Base-by-base conservation (phyloP, 2,113 vertebrate species). In the Gambusia affinis region DNA sequence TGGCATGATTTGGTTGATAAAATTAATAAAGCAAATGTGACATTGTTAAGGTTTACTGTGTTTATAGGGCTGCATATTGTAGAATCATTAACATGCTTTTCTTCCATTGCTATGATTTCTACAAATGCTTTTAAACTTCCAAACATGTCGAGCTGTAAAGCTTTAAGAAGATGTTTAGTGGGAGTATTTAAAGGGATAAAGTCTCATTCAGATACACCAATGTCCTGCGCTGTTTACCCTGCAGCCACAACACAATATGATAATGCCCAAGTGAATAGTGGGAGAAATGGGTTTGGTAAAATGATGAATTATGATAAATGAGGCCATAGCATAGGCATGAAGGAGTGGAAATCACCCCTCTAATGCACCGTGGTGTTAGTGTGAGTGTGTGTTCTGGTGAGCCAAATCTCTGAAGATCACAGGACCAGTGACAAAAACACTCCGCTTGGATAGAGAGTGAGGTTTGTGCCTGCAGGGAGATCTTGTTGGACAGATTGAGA, bases 251-350 rank as follows among this genome's bases (percentile, higher is more conserved):
- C 81, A 86, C 90, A 90, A 88, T 87, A 86, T 86, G 89, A 88
- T 90, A 88, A 85, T 90, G 83, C 76, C 75, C 80, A 70, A 72
- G 88, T 89, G 86, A 89, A 92, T 79, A 35, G 87, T 4, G 3
- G 74, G 71, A 79, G 86, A 75, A 83, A 79, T 79, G 83, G 89
- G 84, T 85, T 73, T 83, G 86, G 78, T 87, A 85, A 88, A 90
- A 91, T 86, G 86, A 92, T 87, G 79, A 90, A 92, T 93, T 91
- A 93, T 91, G 88, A 92, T 91, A 93, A 93, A 89, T 89, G 85
- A 77, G 81, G 90, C 88, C 92, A 85, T 89, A 74, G 91, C 89
- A 91, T 76, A 79, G 87, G 89, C 89, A 92, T 92, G 90, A 91
- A 92, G 80, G 62, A 78, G 78, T 77, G 63, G 70, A 85, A 90